A percentile compares a stretch with the other conserved stretches of the same genome.
These are phyloP conservation scores for Epistrophe grossulariae DNA, from an alignment of 2,888 invertebrate species.

Conservation along the genomic window DNA sequence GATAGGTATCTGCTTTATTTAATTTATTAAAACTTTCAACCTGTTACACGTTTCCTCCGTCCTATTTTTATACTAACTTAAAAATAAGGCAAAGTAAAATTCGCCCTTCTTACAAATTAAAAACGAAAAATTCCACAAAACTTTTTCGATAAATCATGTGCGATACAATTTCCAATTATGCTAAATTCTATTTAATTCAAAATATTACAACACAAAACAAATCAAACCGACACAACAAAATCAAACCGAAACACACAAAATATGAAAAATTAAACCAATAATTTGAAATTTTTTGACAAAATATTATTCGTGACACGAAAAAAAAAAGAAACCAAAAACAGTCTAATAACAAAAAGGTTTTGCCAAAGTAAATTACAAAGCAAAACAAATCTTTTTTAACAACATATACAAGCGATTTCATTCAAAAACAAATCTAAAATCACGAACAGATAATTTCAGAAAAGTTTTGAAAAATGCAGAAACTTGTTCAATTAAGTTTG, in stretches of 20 bases:
- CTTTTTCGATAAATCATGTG: too few relatives aligned
- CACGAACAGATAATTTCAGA: slow-evolving; percentile 64
- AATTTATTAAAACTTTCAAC: too few relatives aligned
- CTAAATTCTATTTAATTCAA: too few relatives aligned
- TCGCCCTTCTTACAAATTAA: too few relatives aligned
- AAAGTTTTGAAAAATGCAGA: slow-evolving; percentile 62
- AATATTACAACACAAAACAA: slow-evolving; percentile 19
- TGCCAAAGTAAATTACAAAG: slow-evolving; percentile 44
- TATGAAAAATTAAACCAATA: slow-evolving; percentile 13
- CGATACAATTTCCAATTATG: too few relatives aligned
- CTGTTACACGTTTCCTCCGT: too few relatives aligned
- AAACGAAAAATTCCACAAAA: too few relatives aligned
- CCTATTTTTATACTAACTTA: too few relatives aligned
- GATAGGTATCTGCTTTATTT: too few relatives aligned
- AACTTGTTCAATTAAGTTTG: slow-evolving; percentile 61
- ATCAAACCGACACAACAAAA: not conserved
- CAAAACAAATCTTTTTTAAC: slow-evolving; percentile 36
- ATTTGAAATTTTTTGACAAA: slow-evolving; percentile 59
- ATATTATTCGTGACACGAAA: slow-evolving; percentile 54
- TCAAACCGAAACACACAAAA: not conserved
- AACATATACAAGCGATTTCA: slow-evolving; percentile 25
- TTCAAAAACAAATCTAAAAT: slow-evolving; percentile 48
- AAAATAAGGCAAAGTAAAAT: too few relatives aligned
- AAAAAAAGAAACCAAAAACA: not conserved
- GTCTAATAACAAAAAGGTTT: slow-evolving; percentile 26